phyloP scores from a whole-genome alignment of 2,888 invertebrate species.

The Abrostola triplasia region DNA sequence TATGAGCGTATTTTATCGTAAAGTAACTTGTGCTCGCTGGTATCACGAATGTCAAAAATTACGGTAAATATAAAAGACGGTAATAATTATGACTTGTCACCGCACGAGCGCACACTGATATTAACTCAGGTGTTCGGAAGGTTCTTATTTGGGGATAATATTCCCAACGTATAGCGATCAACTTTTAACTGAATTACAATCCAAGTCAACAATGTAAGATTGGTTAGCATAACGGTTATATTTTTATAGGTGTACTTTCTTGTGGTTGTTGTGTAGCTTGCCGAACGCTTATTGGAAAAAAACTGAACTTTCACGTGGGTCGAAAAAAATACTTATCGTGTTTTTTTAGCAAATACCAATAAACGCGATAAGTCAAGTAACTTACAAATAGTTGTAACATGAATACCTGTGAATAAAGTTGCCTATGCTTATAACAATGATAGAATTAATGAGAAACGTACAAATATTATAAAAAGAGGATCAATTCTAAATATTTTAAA shows the following conservation, averaged over 20 bases:
- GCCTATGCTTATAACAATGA: constrained; percentile 6
- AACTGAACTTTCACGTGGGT: too few relatives aligned
- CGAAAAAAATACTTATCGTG: too few relatives aligned
- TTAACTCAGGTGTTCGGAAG: constrained; percentile 10
- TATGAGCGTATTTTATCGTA: too few relatives aligned
- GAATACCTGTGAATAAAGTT: constrained; percentile 15
- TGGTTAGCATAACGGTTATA: not conserved
- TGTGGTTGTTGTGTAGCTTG: not conserved
- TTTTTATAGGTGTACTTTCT: not conserved
- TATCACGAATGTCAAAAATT: not conserved
- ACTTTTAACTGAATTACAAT: not conserved
- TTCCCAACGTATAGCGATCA: constrained; percentile 9
- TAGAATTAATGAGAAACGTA: constrained; percentile 32
- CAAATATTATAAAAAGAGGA: constrained; percentile 30
- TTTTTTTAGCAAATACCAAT: too few relatives aligned
- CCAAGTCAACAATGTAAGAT: not conserved
- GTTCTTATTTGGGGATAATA: constrained; percentile 17
- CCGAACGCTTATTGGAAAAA: too few relatives aligned
- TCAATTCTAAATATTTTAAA: constrained; percentile 35
- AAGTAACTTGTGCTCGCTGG: not conserved
- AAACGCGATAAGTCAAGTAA: too few relatives aligned
- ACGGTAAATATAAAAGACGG: not conserved
- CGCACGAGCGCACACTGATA: not conserved
- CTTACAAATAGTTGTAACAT: constrained; percentile 4
- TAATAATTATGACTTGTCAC: not conserved